Conservation (phyloP, 2,797 vertebrate genomes). For the Phylloscopus collybita region DNA sequence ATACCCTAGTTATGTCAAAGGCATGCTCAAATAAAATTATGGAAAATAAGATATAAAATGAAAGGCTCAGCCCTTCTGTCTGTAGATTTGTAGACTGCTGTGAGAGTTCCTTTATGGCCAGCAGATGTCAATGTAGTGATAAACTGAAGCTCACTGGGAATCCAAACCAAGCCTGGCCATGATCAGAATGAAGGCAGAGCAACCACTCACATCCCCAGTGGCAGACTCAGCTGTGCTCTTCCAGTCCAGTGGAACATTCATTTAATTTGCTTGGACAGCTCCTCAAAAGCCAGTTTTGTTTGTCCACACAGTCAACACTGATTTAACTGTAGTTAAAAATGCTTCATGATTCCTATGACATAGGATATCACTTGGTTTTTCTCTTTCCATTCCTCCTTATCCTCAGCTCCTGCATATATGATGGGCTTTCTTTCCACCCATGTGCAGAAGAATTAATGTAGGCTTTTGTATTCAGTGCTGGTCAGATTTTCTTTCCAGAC, state of each 20-base stretch:
- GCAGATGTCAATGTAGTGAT: slow-evolving; percentile 29
- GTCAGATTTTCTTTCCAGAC: slow-evolving; percentile 6
- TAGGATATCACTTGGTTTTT: background rate
- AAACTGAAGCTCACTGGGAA: background rate
- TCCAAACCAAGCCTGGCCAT: background rate
- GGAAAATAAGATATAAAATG: background rate
- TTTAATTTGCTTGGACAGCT: background rate
- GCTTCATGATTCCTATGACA: background rate
- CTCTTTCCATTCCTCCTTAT: background rate
- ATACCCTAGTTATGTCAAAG: background rate
- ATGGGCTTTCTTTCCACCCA: background rate
- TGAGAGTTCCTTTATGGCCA: background rate
- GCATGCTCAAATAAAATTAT: background rate
- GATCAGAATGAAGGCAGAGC: background rate
- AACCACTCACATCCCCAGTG: accelerated
- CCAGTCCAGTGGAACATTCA: background rate
- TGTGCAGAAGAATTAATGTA: background rate
- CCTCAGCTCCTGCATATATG: background rate
- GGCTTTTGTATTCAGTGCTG: background rate
- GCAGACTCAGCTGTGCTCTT: background rate
- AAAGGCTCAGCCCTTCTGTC: background rate
- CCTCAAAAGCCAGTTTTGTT: background rate
- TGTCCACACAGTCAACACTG: background rate
- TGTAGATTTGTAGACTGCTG: background rate
- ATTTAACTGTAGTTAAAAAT: background rate